Evolutionary conservation across 1,140 invertebrate species (phyloP).

Genomic region (Pseudoatta argentina): DNA sequence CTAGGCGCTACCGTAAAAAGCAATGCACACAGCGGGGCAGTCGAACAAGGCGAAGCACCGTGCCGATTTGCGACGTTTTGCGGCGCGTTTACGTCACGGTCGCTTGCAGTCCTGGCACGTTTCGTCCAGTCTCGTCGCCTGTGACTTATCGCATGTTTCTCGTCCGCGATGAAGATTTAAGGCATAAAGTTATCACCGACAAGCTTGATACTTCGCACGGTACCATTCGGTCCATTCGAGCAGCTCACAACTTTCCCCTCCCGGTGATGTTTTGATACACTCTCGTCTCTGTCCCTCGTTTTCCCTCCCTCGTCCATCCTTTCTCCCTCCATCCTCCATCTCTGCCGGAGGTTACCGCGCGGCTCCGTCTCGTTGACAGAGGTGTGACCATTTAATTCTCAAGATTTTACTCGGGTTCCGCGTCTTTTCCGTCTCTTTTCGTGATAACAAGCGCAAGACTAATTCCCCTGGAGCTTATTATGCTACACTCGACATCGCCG

Average conservation of each 20-base stretch:
- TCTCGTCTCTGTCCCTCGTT: not conserved
- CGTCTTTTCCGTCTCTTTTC: too few species aligned
- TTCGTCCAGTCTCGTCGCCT: not conserved
- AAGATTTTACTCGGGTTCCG: not conserved
- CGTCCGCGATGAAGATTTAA: not conserved
- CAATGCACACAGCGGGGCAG: conserved; percentile 55
- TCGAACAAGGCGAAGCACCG: conserved; percentile 23
- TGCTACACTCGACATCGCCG: not conserved
- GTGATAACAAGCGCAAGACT: not conserved
- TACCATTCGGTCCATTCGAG: not conserved
- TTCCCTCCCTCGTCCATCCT: not conserved
- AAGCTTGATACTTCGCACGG: conserved; percentile 14
- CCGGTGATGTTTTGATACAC: conserved; percentile 31
- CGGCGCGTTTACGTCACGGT: conserved; percentile 43
- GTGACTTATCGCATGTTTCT: not conserved
- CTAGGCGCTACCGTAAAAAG: conserved; percentile 33
- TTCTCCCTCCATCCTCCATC: not conserved
- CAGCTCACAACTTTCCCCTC: not conserved
- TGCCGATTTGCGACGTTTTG: too few species aligned
- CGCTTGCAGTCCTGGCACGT: conserved; percentile 23
- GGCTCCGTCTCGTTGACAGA: conserved; percentile 14
- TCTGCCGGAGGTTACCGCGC: conserved; percentile 23
- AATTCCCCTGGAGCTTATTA: not conserved
- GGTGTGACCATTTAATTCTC: not conserved
- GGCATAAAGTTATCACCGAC: not conserved